A percentile compares a stretch with the other conserved stretches of the same genome.
These are phyloP conservation scores for Apodemia hepburni DNA, from an alignment of 2,888 invertebrate species.

Conservation along the genomic window DNA sequence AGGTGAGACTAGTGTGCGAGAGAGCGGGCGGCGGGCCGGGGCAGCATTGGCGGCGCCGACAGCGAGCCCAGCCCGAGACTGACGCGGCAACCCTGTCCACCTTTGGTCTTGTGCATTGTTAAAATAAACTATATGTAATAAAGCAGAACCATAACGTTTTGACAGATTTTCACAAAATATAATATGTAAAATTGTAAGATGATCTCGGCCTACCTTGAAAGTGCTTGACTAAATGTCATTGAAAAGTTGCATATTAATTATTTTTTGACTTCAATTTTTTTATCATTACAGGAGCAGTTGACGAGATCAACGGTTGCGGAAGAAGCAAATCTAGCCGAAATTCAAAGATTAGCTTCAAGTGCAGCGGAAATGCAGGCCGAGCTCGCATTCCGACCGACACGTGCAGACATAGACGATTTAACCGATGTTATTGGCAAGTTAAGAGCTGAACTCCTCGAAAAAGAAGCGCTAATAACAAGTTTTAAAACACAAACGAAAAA, in stretches of 20 bases:
- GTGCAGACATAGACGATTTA: constrained; percentile 78
- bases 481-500: constrained; percentile 37
- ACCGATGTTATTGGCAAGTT: constrained; percentile 58
- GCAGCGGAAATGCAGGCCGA: constrained; percentile 78
- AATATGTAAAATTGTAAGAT: no score
- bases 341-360: constrained; percentile 72
- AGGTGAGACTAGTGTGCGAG: no score
- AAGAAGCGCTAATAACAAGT: constrained; percentile 40
- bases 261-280: not conserved
- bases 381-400: constrained; percentile 79
- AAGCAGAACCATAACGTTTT: no score
- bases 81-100: no score
- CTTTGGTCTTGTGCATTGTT: no score
- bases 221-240: no score
- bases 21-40: constrained; percentile 46
- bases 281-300: constrained; percentile 53
- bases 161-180: no score
- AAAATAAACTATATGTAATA: no score
- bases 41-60: constrained; percentile 38
- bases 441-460: constrained; percentile 48
- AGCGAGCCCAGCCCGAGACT: no score
- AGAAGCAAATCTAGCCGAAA: constrained; percentile 78
- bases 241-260: not conserved
- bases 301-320: constrained; percentile 71
- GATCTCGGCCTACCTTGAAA: no score